Percentiles rank a stretch among this genome's conserved stretches.
Conservation (phyloP, 1,140 invertebrate species). For the Plectrocnemia conspersa region DNA sequence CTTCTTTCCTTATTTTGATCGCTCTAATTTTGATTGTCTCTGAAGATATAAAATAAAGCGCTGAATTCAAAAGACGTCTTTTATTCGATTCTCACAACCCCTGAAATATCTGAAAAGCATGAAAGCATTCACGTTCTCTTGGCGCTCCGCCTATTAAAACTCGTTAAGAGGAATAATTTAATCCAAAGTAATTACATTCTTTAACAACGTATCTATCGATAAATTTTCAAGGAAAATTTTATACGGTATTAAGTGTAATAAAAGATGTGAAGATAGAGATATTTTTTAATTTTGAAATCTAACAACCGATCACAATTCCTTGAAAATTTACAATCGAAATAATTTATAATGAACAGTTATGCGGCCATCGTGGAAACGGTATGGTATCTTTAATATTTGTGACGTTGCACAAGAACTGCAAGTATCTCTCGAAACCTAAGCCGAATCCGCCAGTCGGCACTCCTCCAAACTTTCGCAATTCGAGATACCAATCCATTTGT, state of each 20-base stretch:
- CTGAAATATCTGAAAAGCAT: constrained; percentile 28
- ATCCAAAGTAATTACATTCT: constrained; percentile 3
- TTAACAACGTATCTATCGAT: not conserved
- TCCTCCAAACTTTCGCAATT: constrained; percentile 83
- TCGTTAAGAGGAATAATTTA: constrained; percentile 19
- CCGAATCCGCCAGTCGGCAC: constrained; percentile 91
- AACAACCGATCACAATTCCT: constrained; percentile 6
- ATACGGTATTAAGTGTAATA: not conserved
- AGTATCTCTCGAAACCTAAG: constrained; percentile 87
- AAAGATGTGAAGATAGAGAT: no score
- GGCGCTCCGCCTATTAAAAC: constrained; percentile 29
- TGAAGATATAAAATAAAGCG: not conserved
- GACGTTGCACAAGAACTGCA: constrained; percentile 77
- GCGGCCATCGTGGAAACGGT: constrained; percentile 90
- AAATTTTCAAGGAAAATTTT: constrained; percentile 11
- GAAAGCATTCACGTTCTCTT: constrained; percentile 6
- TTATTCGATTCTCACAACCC: constrained; percentile 11
- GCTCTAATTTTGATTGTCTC: not conserved
- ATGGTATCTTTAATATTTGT: constrained; percentile 89
- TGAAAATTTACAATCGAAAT: constrained; percentile 7
- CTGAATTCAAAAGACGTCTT: constrained; percentile 8
- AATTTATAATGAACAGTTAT: constrained; percentile 72
- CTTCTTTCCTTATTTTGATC: not conserved
- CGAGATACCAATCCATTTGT: constrained; percentile 83
- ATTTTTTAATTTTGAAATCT: no score